Evolutionary conservation across 1,140 invertebrate species (phyloP), one percentile per base, ranked within the genome.

Genomic region (Hycleus phaleratus): DNA sequence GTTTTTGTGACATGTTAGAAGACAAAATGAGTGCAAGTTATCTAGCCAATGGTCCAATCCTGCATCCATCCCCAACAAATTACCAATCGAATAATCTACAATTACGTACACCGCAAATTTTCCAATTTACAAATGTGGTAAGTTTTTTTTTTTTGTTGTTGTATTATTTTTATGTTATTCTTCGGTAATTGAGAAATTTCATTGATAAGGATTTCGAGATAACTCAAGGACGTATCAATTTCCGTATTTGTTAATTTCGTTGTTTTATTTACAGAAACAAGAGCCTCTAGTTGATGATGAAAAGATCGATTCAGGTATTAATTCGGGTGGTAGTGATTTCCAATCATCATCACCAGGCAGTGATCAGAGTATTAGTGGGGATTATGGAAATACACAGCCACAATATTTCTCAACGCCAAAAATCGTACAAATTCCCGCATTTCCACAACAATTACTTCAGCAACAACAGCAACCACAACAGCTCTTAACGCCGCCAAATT

Each of bases 401-500:
- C 26, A 32, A 45, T 62, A 62, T 40, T 60, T 59, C 49, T 60
- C 62, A 5, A 56, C 60, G 4, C 60, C 62, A 42, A 10, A 9
- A 54, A 11, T 18, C 6, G 48, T 46, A 3, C 38, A 18, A 12
- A 18, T 24, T n/a, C 51, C 6, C 3, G 40, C 11, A 11, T 42
- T 42, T 42, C 11, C 40, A n/a, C 40, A 42, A 42, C 3, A 8
- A n/a, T 7, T 4, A n/a, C 40, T 8, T 0, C 40, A 10, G 10
- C 40, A 42, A 1, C 11, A n/a, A 3, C 9, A n/a, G 9, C 43
- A 53, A 8, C 42, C 8, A 26, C 49, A 53, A 58, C 78, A 64
- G 40, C 60, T 77, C 0, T 70, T 77, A 9, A 75, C 76, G 24
- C 75, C 74, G 0, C 77, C 74, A 0, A 71, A 71, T 26, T 74